Percentiles rank a stretch among this genome's conserved stretches.
phyloP scores from a whole-genome alignment of 2,888 invertebrate genomes.

The Eurytoma californica region DNA sequence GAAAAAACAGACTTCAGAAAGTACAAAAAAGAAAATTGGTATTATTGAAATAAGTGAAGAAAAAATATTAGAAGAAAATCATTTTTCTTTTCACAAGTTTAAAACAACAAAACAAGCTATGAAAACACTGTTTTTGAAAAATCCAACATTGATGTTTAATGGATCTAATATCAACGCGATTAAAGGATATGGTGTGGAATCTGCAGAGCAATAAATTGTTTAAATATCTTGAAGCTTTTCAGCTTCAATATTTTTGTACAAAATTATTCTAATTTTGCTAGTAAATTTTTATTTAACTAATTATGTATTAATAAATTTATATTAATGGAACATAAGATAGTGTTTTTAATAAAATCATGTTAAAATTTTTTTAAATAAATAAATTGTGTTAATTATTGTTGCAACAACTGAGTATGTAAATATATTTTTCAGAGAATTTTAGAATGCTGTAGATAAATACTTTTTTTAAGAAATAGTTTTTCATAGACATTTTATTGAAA shows the following conservation, averaged over 20 bases:
- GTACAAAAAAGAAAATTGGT: slow-evolving; percentile 2
- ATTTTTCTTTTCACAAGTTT: slow-evolving; percentile 33
- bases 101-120: slow-evolving; percentile 62
- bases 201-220: slow-evolving; percentile 9
- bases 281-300: not conserved
- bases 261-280: not conserved
- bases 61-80: not conserved
- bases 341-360: too few species aligned
- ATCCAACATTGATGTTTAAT: slow-evolving; percentile 64
- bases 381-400: too few species aligned
- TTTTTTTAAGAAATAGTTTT: too few species aligned
- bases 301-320: not conserved
- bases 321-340: not conserved
- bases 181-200: slow-evolving; percentile 68
- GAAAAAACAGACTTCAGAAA: slow-evolving; percentile 27
- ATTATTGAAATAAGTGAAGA: slow-evolving; percentile 29
- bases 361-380: too few species aligned
- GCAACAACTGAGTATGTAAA: too few species aligned
- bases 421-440: too few species aligned
- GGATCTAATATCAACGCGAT: slow-evolving; percentile 71
- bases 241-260: slow-evolving; percentile 13
- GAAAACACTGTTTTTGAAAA: slow-evolving; percentile 64
- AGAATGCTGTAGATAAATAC: too few species aligned
- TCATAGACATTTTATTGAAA: too few species aligned
- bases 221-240: not conserved